A percentile compares a stretch with the other conserved stretches of the same genome.
Conservation (phyloP, 1,140 invertebrate species). For the Pollicipes pollicipes region DNA sequence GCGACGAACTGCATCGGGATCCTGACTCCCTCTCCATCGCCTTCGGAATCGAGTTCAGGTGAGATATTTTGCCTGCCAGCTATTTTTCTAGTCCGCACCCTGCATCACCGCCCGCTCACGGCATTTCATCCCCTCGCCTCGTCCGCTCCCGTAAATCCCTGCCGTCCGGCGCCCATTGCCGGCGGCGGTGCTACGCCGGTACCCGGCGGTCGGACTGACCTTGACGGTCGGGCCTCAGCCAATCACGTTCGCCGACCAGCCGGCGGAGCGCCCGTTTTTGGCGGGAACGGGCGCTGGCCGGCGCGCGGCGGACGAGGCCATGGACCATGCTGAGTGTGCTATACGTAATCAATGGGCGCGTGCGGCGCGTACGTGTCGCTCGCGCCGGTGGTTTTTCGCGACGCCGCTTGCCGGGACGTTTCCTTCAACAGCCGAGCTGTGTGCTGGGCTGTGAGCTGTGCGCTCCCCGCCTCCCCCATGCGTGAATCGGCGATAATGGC, state of each 20-base stretch:
- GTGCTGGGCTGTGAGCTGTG: not conserved
- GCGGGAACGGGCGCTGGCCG: not conserved
- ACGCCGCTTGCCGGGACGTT: not conserved
- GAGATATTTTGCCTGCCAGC: no score
- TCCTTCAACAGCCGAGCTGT: no score
- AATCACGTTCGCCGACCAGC: not conserved
- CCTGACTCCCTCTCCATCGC: not conserved
- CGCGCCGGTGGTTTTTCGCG: not conserved
- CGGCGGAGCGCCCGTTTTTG: not conserved
- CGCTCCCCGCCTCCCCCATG: no score
- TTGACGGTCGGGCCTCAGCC: not conserved
- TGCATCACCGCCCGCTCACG: no score
- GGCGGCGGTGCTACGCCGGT: not conserved
- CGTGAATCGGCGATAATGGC: not conserved
- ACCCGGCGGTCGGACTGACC: not conserved
- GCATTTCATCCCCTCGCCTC: not conserved
- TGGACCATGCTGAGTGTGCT: no score
- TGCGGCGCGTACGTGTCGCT: no score
- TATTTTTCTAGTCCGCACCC: no score
- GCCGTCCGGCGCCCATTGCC: not conserved
- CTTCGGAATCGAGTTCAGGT: not conserved
- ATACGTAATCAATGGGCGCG: no score
- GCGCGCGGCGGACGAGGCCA: no score
- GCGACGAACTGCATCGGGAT: not conserved
- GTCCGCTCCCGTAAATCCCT: not conserved